Evolutionary conservation across 2,113 vertebrate genomes (phyloP).

Genomic region (Lanius collurio): DNA sequence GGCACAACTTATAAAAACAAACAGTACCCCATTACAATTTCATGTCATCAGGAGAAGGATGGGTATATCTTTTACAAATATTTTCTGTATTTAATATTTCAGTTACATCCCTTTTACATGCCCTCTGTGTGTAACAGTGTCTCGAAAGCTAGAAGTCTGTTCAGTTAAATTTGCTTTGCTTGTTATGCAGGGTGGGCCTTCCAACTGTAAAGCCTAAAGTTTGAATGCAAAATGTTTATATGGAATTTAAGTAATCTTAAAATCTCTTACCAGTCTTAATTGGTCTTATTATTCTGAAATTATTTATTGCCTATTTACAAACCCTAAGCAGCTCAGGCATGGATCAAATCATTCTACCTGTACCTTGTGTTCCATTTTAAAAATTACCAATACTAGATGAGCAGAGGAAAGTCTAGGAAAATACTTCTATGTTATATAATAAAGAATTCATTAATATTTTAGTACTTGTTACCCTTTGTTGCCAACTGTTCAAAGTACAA

Average conservation of each 20-base stretch:
- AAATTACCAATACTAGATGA: not conserved
- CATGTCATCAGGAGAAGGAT: not conserved
- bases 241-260: not conserved
- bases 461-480: constrained; percentile 2
- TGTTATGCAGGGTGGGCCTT: not conserved
- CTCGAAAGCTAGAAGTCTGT: not conserved
- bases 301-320: not conserved
- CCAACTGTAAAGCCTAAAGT: not conserved
- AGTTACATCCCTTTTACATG: not conserved
- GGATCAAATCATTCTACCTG: not conserved
- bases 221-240: not conserved
- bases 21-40: not conserved
- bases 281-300: not conserved
- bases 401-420: not conserved
- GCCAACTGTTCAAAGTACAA: not conserved
- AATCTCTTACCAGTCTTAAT: not conserved
- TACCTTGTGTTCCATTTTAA: not conserved
- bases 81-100: not conserved
- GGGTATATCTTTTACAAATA: not conserved
- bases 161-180: not conserved
- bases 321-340: not conserved
- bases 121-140: not conserved
- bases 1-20: not conserved
- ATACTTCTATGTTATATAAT: not conserved
- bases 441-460: not conserved